Evolutionary conservation across 1,140 invertebrate genomes (phyloP), one percentile per base, ranked within the genome.

Genomic region (Bombus breviceps): DNA sequence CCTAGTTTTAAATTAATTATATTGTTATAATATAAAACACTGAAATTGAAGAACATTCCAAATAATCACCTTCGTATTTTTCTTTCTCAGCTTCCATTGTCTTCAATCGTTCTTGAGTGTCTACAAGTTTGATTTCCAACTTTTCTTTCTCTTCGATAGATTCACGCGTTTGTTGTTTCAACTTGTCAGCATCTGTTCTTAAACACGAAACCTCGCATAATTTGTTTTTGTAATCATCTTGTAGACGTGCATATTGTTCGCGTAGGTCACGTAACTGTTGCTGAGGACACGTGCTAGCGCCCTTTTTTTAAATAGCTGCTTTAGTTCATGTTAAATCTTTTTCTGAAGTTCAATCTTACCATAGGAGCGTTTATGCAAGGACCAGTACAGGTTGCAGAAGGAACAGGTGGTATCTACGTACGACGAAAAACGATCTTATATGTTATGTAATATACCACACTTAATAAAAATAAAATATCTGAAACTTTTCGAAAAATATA

Each of bases 151-250:
- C 94, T 41, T 96, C 95, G 39, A 95, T 96, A 4, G 93, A 90
- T 68, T 96, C 95, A 47, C 96, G 96, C 1, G 94, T 91, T 72
- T 94, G 94, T n/a, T 93, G 93, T 85, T 95, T 96, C 18, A 96
- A 86, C 81, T 95, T 95, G 62, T 96, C 96, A 3, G 93, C 89
- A 66, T 96, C 96, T 9, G 94, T 91, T 83, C 96, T 86, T 59
- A 96, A 88, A 76, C 93, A 93, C 10, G 96, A 96, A 13, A 96
- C 96, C 92, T 96, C 96, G 57, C 93, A 95, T 41, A 96, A 86
- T 92, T 96, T 96, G 43, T 91, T 94, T 89, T 95, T 96, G 83
- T 96, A 96, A 90, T 96, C 96, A 82, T 96, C 96, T 88, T 96
- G 96, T 8, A 96, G 92, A 53, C 95, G 92, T 22, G 92, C 92